Conservation (phyloP, 37 sponge, comb jelly and placozoan species). For the Chondrilla cf. caribensis region DNA sequence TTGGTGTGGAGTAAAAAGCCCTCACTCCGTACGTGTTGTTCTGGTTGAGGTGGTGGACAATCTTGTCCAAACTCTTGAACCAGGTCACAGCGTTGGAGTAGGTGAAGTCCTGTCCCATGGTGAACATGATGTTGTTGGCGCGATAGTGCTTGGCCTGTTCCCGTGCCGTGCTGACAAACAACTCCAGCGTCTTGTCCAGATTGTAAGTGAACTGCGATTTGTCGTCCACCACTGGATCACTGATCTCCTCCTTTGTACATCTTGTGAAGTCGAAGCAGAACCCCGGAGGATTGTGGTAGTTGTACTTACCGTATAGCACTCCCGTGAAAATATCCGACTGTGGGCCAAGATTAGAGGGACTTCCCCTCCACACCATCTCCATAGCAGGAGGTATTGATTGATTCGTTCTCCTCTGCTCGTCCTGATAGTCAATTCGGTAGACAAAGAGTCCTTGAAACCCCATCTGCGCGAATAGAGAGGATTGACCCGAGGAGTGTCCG, state of each 20-base stretch:
- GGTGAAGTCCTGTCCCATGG: constrained; percentile 93
- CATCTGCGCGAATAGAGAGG: constrained; percentile 66
- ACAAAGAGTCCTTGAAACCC: constrained; percentile 90
- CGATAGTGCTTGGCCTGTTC: constrained; percentile 44
- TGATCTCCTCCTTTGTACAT: constrained; percentile 42
- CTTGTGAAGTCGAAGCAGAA: constrained; percentile 80
- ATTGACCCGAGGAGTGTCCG: constrained; percentile 67
- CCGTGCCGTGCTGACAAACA: constrained; percentile 27
- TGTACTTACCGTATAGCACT: constrained; percentile 33
- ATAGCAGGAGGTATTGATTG: constrained; percentile 3
- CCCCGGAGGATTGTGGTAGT: constrained; percentile 75
- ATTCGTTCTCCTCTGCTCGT: constrained; percentile 36
- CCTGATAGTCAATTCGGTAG: constrained; percentile 89
- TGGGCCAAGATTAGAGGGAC: constrained; percentile 43
- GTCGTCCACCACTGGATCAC: constrained; percentile 76
- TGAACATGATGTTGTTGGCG: constrained; percentile 91
- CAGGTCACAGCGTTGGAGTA: constrained; percentile 74
- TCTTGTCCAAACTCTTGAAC: constrained; percentile 90
- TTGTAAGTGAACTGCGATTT: constrained; percentile 70
- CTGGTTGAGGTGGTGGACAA: constrained; percentile 79
- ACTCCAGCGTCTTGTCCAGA: constrained; percentile 53
- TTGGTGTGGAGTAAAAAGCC: constrained; percentile 95
- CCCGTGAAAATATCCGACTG: constrained; percentile 85
- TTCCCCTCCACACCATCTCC: constrained; percentile 87
- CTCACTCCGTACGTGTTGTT: constrained; percentile 26